Conservation (phyloP, 2,113 vertebrate species). For the Entomyzon cyanotis region DNA sequence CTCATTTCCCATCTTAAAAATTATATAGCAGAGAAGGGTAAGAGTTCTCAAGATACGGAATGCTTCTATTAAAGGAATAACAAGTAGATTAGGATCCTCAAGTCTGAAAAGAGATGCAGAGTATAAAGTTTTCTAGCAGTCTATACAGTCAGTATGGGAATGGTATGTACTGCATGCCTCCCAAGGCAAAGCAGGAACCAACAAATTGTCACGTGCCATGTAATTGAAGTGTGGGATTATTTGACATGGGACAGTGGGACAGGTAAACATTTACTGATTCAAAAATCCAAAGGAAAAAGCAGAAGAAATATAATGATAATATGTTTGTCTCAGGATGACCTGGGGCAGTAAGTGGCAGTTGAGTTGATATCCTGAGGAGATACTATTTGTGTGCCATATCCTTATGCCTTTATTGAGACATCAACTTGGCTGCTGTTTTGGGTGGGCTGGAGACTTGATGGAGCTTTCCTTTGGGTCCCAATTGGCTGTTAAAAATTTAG, state of each 20-base stretch:
- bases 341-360: not conserved
- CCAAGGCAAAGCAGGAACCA: not conserved
- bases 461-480: not conserved
- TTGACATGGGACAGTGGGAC: not conserved
- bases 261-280: not conserved
- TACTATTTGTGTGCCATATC: not conserved
- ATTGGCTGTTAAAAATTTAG: not conserved
- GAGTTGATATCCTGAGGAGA: not conserved
- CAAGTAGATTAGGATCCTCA: not conserved
- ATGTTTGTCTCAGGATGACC: not conserved
- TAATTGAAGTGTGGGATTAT: not conserved
- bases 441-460: not conserved
- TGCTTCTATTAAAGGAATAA: not conserved
- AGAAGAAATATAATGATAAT: not conserved
- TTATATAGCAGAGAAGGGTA: not conserved
- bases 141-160: not conserved
- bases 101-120: not conserved
- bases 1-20: not conserved
- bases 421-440: not conserved
- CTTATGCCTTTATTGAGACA: not conserved
- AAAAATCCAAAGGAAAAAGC: not conserved
- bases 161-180: not conserved
- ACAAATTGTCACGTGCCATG: fast-evolving
- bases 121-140: not conserved
- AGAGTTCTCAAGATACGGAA: not conserved